These are phyloP conservation scores for Chrysaora quinquecirrha DNA, from an alignment of 30 jellyfish, hydroid and myxozoan genomes.

Conservation along the genomic window DNA sequence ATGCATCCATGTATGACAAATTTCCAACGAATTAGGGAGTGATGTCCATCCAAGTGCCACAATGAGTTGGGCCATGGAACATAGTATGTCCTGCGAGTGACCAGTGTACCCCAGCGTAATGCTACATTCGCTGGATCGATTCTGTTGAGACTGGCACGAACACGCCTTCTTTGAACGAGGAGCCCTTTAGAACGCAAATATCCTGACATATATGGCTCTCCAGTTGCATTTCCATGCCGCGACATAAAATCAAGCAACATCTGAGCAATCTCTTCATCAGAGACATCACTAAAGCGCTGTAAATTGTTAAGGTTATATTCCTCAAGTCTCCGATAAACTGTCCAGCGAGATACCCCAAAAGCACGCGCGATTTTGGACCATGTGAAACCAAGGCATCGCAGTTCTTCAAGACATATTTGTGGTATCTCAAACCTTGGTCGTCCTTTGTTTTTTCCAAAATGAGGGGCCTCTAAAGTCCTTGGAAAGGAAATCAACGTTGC, in stretches of 20 bases:
- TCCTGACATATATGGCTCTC: constrained; percentile 63
- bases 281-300: constrained; percentile 40
- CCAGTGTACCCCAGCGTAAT: constrained; percentile 42
- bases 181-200: constrained; percentile 33
- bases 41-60: constrained; percentile 63
- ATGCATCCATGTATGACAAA: constrained; percentile 55
- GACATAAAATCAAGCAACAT: constrained; percentile 30
- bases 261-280: constrained; percentile 52
- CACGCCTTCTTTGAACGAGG: constrained; percentile 30
- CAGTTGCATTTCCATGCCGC: constrained; percentile 62
- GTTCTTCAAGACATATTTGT: constrained; percentile 35
- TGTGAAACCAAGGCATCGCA: constrained; percentile 55
- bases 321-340: constrained; percentile 56
- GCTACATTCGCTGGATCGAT: constrained; percentile 30
- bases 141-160: not conserved
- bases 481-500: not conserved
- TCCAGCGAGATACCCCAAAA: constrained; percentile 69
- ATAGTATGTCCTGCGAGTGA: constrained; percentile 28
- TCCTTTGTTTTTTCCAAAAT: not conserved
- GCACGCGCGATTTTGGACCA: constrained; percentile 54
- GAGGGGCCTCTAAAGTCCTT: not conserved
- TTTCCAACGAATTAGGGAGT: constrained; percentile 48
- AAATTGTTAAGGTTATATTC: constrained; percentile 46
- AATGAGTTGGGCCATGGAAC: constrained; percentile 61
- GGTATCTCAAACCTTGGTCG: constrained; percentile 65